Base-by-base conservation (phyloP, 1,140 invertebrate species). In the Lordiphosa mommai region DNA sequence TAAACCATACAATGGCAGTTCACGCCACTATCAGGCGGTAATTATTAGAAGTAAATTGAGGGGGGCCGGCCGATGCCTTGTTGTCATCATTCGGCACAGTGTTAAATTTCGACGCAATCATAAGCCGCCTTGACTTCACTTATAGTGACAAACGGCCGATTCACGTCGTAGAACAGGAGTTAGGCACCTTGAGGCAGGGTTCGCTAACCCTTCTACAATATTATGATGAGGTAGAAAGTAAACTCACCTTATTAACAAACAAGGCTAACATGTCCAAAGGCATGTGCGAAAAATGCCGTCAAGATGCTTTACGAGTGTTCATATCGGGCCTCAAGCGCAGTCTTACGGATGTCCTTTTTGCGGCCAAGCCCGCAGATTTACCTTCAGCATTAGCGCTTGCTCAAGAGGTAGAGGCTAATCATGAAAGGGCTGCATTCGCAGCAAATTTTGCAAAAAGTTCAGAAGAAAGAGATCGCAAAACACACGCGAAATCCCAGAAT, bases 101-200 rank as follows among this genome's bases (percentile, higher is more conserved):
- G 6, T 43, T 70, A 4, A 70, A 70, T 49, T 61, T 70, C 12
- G 44, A 57, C 6, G 60, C 70, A 12, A 68, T 68, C 29, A 56
- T 64, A 38, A 34, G 12, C 43, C 30, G 58, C 4, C 32, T 73
- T 1, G 55, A 73, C 27, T 65, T 55, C 32, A 61, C n/a, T n/a
- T n/a, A n/a, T n/a, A n/a, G n/a, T n/a, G n/a, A n/a, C n/a, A n/a
- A n/a, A n/a, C n/a, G n/a, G n/a, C 57, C 53, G 16, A 50, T 66
- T 6, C 58, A 65, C 37, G 36, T 65, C 3, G 43, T 73, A 9
- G 56, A 70, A 16, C 63, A 61, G 6, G 48, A 71, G 1, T 10
- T 68, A 4, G 30, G 52, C 16, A 66, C 48, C 7, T 33, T 66
- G 5, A 36, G 52, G 14, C 57, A 55, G 6, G 58, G 64, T 3